Base-by-base conservation (phyloP, 2,888 invertebrate species). In the Lasius fuliginosus region DNA sequence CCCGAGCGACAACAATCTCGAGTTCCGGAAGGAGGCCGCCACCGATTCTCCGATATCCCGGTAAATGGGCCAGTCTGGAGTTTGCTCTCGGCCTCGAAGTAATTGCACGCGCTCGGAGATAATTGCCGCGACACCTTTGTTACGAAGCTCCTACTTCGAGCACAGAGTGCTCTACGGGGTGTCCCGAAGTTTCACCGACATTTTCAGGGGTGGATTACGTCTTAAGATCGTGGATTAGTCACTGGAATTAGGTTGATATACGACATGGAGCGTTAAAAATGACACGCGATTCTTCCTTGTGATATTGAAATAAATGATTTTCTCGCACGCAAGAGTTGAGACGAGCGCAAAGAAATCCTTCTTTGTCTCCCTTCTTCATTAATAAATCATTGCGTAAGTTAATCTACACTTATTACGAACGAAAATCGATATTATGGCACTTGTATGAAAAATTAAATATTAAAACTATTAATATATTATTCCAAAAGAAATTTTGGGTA, bases 71-170 rank as follows among this genome's bases (percentile, higher is more conserved):
- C 79, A 81, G 84, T 74, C 73, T 73, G 62, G 86, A 88, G 90
- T 90, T 91, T 89, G 84, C 88, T 71, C 84, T 76, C 82, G 87
- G 83, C 85, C 88, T 69, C 77, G 62, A 73, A 89, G 89, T 92
- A 90, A 91, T 91, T 90, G 90, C 88, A 90, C 91, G 89, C 90
- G 88, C 88, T 89, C 85, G 87, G 85, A 83, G 88, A 91, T 92
- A 92, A 92, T 92, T 92, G 89, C 87, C 86, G 84, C 85, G 90
- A 89, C 89, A 88, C 87, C 89, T 91, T 92, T 92, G 90, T 89
- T 87, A 83, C 71, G 81, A 65, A 65, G 81, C 62, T 68, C 40
- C 75, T 79, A 84, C 75, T 81, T 85, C 62, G 67, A 36, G 68
- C 49, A 65, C 74, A 65, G 83, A 69, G 67, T 42, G 75, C 82